Base-by-base conservation (phyloP, 1,140 invertebrate genomes). In the Acromyrmex echinatior region DNA sequence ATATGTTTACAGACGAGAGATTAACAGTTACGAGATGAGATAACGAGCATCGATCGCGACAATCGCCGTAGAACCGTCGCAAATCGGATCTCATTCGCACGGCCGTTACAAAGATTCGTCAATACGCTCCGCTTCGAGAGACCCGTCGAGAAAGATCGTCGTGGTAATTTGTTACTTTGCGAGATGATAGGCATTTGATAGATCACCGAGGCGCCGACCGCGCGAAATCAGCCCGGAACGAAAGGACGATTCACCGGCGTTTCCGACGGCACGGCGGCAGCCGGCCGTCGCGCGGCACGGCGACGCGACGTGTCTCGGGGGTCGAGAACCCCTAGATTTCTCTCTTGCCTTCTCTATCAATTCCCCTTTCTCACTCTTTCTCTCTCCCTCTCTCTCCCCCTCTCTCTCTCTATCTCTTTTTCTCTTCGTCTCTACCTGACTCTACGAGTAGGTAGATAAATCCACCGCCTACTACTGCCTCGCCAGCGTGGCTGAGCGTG, bases 401-500 rank as follows among this genome's bases (percentile, higher is more conserved):
- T 70, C 49, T 82, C 58, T 56, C 60, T 82, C 28, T 25, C 25
- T 25, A 25, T 25, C 25, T 25, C 25, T 25, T 1, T 25, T 25
- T 25, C 25, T 21, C 56, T 35, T 51, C 39, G 14, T 71, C 78
- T 91, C 91, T 92, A 91, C 88, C 90, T 90, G 91, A 88, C 88
- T 92, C 90, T 90, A 92, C 90, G 89, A 92, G 91, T 92, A 92
- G 91, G 91, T 86, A 92, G 91, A 92, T 92, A 92, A 92, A 92
- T 92, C 91, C 91, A 70, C 91, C 91, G 91, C 91, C 91, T 90
- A 91, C 91, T 90, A 90, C 91, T 88, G 87, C 87, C 63, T 91
- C 88, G 88, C 82, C 81, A 45, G 39, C 10, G 87, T 31, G 49
- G 49, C 88, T 86, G 88, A 93, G 39, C 39, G 87, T 31, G 49